Evolutionary conservation across 1,140 invertebrate species (phyloP).

Genomic region (Glossosoma conforme): DNA sequence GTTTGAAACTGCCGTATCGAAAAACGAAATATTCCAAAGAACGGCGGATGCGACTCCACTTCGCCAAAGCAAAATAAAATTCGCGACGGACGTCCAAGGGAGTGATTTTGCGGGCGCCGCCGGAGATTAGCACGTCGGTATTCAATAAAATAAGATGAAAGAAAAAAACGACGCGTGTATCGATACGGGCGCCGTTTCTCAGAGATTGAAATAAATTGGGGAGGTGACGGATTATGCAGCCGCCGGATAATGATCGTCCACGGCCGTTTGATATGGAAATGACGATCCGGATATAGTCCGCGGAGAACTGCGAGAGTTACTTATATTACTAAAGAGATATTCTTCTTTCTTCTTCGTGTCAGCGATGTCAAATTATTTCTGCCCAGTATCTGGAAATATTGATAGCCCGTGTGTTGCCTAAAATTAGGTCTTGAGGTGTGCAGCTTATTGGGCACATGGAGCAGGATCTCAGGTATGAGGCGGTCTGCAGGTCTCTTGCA

Average conservation of each 20-base stretch:
- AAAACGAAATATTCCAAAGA: constrained; percentile 12
- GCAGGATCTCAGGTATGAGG: too few relatives aligned
- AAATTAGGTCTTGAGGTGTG: too few relatives aligned
- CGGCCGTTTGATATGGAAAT: constrained; percentile 21
- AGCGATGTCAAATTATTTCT: too few relatives aligned
- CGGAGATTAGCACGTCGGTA: constrained; percentile 18
- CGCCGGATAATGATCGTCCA: constrained; percentile 7
- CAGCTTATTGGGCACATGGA: too few relatives aligned
- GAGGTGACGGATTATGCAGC: constrained; percentile 16
- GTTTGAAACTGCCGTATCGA: constrained; percentile 24
- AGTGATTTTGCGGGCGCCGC: constrained; percentile 1
- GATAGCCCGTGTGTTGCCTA: too few relatives aligned
- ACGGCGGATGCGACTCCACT: background rate
- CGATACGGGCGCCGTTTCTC: constrained; percentile 11
- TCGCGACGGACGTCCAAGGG: background rate
- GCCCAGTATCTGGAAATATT: too few relatives aligned
- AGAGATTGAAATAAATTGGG: constrained; percentile 23
- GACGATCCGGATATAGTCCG: too few relatives aligned
- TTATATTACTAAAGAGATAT: too few relatives aligned
- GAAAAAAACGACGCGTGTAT: constrained; percentile 20
- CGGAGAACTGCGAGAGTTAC: too few relatives aligned
- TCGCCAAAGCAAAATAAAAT: background rate
- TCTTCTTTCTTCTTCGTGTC: too few relatives aligned
- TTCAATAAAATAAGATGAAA: constrained; percentile 15
- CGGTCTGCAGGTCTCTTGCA: too few relatives aligned